Conservation (phyloP, 1,140 invertebrate genomes). For the Leptestheria dahalacensis region DNA sequence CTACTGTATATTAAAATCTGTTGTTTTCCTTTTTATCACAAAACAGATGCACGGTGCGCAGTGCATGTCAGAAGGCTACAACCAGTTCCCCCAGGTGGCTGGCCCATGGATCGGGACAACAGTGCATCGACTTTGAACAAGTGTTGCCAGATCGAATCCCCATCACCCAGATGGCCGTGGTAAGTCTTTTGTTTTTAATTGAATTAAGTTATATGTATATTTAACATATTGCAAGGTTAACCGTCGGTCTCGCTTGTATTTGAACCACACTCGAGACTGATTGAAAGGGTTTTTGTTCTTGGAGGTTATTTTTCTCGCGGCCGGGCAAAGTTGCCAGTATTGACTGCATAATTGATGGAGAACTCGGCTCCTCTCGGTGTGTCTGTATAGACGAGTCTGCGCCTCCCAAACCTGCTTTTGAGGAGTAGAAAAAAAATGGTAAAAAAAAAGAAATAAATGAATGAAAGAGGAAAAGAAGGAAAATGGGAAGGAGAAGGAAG, state of each 20-base stretch:
- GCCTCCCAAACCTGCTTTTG: too few relatives aligned
- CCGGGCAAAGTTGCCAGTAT: neutral
- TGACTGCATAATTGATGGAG: neutral
- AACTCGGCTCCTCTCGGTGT: neutral
- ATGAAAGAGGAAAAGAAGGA: too few relatives aligned
- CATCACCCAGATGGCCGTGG: slow-evolving; percentile 62
- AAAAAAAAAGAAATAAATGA: too few relatives aligned
- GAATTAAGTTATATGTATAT: too few relatives aligned
- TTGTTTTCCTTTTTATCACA: slow-evolving; percentile 18
- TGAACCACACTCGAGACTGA: too few relatives aligned
- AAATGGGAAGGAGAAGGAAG: too few relatives aligned
- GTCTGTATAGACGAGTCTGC: too few relatives aligned
- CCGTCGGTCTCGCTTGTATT: too few relatives aligned
- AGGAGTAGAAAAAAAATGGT: too few relatives aligned
- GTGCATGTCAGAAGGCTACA: slow-evolving; percentile 75
- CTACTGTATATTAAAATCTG: slow-evolving; percentile 5
- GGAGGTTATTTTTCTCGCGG: neutral
- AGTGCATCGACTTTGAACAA: slow-evolving; percentile 91
- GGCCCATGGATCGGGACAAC: slow-evolving; percentile 73
- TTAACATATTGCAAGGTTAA: too few relatives aligned
- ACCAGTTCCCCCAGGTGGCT: slow-evolving; percentile 80
- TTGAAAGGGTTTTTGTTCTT: neutral
- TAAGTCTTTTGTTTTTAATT: slow-evolving; percentile 27
- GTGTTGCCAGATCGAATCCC: slow-evolving; percentile 78
- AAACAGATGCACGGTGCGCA: slow-evolving; percentile 64